Conservation (phyloP, 2,888 invertebrate species). For the Camptogramma bilineatum region DNA sequence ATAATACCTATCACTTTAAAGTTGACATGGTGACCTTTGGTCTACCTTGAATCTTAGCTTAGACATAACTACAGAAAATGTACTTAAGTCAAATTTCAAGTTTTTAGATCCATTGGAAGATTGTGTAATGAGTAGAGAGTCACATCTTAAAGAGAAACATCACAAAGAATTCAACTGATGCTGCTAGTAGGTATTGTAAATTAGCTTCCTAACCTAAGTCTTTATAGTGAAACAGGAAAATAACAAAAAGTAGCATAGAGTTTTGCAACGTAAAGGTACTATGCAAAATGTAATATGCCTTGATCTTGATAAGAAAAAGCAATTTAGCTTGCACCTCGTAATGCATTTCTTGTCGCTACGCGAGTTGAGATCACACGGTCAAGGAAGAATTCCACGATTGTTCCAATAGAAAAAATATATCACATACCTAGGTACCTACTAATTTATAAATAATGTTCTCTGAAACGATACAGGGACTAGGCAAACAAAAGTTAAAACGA, state of each 20-base stretch:
- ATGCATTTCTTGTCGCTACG: conserved; percentile 23
- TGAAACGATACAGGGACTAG: neutral
- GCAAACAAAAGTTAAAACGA: too few relatives aligned
- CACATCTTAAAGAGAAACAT: too few relatives aligned
- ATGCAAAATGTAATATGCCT: conserved; percentile 23
- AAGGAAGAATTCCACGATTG: neutral
- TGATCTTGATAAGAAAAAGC: conserved; percentile 42
- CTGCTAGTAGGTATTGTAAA: too few relatives aligned
- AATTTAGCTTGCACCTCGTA: conserved; percentile 22
- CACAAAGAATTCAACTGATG: too few relatives aligned
- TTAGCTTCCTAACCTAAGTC: too few relatives aligned
- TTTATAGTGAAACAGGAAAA: too few relatives aligned
- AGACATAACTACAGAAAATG: too few relatives aligned
- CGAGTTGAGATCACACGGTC: neutral
- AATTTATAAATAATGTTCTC: neutral
- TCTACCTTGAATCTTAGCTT: neutral
- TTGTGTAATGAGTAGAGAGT: too few relatives aligned
- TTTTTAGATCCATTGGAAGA: too few relatives aligned
- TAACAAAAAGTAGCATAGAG: neutral
- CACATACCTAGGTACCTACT: neutral
- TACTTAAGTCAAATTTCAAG: too few relatives aligned
- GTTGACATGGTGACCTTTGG: neutral
- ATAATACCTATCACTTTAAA: neutral
- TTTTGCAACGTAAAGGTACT: conserved; percentile 25
- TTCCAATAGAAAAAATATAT: neutral